A percentile compares a stretch with the other conserved stretches of the same genome.
phyloP scores from a whole-genome alignment of 2,888 invertebrate species.

The Syrphus vitripennis region DNA sequence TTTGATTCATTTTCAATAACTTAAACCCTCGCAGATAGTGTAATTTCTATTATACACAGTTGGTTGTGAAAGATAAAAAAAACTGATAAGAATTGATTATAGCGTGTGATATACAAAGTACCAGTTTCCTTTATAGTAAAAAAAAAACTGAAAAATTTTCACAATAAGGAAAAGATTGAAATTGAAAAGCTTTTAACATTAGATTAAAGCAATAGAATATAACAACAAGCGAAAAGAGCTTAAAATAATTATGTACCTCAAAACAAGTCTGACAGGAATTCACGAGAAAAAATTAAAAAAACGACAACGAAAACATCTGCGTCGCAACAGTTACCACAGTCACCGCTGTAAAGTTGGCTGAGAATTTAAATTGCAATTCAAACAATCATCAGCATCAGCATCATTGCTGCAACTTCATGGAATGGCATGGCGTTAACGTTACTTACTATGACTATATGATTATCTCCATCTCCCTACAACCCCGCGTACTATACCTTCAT shows the following conservation, averaged over 20 bases:
- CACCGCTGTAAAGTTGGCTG: background rate
- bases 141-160: background rate
- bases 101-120: background rate
- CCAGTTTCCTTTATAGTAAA: background rate
- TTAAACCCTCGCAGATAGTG: background rate
- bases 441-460: background rate
- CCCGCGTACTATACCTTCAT: too few relatives aligned
- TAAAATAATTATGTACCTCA: background rate
- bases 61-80: background rate
- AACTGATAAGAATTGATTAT: background rate
- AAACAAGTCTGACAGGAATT: conserved; percentile 56
- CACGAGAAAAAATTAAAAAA: background rate
- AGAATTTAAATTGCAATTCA: conserved; percentile 28
- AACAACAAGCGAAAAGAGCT: background rate
- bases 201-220: background rate
- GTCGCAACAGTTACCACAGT: background rate
- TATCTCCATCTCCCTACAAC: background rate
- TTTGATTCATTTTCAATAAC: background rate
- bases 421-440: background rate
- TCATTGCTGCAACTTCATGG: background rate
- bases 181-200: background rate
- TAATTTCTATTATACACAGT: too few relatives aligned
- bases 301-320: conserved; percentile 20
- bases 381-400: background rate
- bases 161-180: background rate